Conservation (phyloP, 2,797 vertebrate genomes). For the Sylvilagus floridanus region DNA sequence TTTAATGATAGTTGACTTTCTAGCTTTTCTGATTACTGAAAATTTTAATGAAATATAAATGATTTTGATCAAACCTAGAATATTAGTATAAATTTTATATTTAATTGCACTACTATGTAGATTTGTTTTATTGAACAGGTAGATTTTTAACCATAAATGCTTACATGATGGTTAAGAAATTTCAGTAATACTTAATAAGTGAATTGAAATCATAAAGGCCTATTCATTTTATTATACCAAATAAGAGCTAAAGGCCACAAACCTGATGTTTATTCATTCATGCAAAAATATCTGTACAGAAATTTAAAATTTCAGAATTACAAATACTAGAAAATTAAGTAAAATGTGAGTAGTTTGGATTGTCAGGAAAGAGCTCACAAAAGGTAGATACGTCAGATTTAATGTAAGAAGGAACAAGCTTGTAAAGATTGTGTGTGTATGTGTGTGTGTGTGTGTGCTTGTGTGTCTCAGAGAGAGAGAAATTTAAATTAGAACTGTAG, state of each 20-base stretch:
- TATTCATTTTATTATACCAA: not conserved
- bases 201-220: not conserved
- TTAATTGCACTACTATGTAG: conserved; percentile 28
- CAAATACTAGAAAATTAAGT: not conserved
- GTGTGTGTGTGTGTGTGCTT: not conserved
- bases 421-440: too few relatives aligned
- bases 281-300: not conserved
- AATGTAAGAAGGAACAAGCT: not conserved
- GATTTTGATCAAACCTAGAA: not conserved
- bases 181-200: not conserved
- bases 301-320: not conserved
- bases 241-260: not conserved
- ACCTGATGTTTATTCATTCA: not conserved
- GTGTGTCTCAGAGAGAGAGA: not conserved
- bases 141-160: conserved; percentile 10
- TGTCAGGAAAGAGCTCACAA: not conserved
- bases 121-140: not conserved
- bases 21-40: not conserved
- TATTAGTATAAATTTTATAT: not conserved
- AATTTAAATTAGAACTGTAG: not conserved
- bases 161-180: conserved; percentile 31
- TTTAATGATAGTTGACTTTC: not conserved
- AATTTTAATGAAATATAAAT: conserved; percentile 20
- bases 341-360: not conserved
- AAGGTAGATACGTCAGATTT: not conserved